Base-by-base conservation (phyloP, 2,888 invertebrate species). In the Epirrita christyi region DNA sequence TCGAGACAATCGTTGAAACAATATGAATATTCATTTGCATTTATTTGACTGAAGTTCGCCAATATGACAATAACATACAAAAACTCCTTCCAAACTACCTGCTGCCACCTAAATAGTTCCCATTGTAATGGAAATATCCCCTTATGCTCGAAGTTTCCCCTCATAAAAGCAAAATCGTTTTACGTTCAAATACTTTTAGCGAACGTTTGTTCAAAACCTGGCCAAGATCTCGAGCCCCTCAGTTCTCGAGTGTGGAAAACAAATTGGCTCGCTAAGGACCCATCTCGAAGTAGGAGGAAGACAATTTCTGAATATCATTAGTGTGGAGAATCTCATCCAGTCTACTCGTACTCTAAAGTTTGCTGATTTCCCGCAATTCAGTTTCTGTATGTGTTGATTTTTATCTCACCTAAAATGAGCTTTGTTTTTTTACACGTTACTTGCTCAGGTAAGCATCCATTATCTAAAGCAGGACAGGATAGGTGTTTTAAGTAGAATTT, bases 121-220 rank as follows among this genome's bases (percentile, higher is more conserved):
- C 41, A 68, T 76, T 75, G 71, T 75, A 46, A 71, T 71, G 71
- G 66, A 71, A 65, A 72, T 71, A 63, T 57, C 50, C 37, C 37
- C 41, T 41, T 55, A 56, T 46, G 51, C 47, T 40, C 34, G 13
- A 47, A 59, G 55, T 59, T 59, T 47, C 9, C 28, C 34, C 55
- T 42, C 48, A 27, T 46, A 51, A 57, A 59, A 51, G 55, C 46
- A 28, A 55, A 59, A 55, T 55, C 51, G 47, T 40, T 51, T 48
- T 51, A 47, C 42, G 51, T 55, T 55, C 51, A 36, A 51, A 48
- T 38, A 43, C 51, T 47, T 59, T 44, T 50, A 29, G 36, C n/a
- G 34, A 45, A 49, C 55, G 47, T 59, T 59, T 55, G 55, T 59
- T 49, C 41, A 14, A 42, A 47, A 41, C 40, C 34, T 28, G 41